phyloP scores from a whole-genome alignment of 2,888 invertebrate species.

The Nematopogon swammerdamellus region DNA sequence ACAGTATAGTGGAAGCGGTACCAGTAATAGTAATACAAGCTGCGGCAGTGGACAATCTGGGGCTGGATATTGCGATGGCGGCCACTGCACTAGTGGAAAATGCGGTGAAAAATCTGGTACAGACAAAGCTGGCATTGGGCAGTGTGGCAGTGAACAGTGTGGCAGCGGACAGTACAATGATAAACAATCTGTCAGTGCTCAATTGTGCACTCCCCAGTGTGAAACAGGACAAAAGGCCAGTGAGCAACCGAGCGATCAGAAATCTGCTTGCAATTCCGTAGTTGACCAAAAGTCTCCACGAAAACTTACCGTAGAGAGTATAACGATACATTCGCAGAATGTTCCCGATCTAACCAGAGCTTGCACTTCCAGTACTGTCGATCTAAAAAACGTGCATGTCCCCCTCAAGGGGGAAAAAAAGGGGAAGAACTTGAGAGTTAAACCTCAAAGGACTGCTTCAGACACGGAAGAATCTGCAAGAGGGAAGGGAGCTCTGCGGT shows the following conservation, averaged over 20 bases:
- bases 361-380: constrained; percentile 36
- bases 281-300: neutral
- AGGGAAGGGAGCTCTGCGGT: constrained; percentile 20
- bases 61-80: neutral
- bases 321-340: constrained; percentile 46
- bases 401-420: constrained; percentile 55
- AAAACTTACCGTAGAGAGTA: constrained; percentile 28
- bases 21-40: constrained; percentile 48
- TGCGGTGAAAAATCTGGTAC: neutral
- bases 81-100: neutral
- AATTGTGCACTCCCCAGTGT: too few relatives aligned
- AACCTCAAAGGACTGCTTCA: constrained; percentile 33
- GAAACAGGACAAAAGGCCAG: too few relatives aligned
- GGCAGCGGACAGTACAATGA: too few relatives aligned
- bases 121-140: neutral
- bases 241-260: too few relatives aligned
- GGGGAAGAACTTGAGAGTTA: constrained; percentile 32
- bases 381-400: constrained; percentile 54
- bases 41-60: constrained; percentile 24
- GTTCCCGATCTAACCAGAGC: constrained; percentile 40
- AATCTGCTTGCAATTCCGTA: too few relatives aligned
- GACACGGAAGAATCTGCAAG: constrained; percentile 40
- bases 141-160: too few relatives aligned
- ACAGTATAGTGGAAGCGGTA: constrained; percentile 57
- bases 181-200: too few relatives aligned